A percentile compares a stretch with the other conserved stretches of the same genome.
phyloP scores from a whole-genome alignment of 2,113 vertebrate genomes.

The Macrotis lagotis region DNA sequence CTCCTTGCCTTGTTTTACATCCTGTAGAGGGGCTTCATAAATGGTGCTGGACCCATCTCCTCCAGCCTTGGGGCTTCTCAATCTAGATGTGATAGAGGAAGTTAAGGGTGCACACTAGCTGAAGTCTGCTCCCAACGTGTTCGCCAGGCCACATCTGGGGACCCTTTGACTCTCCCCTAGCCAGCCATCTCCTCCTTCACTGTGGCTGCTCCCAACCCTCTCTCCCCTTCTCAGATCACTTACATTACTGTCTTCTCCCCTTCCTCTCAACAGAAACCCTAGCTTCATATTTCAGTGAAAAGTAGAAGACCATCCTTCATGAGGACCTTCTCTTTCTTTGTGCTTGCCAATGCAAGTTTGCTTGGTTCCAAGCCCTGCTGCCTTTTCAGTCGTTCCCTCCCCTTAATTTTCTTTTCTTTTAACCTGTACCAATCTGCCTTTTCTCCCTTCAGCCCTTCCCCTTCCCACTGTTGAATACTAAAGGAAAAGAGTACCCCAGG shows the following conservation, averaged over 20 bases:
- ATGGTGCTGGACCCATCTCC: no score
- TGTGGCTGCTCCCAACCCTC: neutral
- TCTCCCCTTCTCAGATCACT: neutral
- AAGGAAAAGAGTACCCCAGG: neutral
- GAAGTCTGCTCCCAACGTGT: neutral
- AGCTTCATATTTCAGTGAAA: neutral
- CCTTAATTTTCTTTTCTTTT: neutral
- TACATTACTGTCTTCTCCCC: neutral
- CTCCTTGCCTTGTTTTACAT: neutral
- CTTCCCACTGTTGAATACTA: neutral
- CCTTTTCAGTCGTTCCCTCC: neutral
- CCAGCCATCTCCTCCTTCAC: neutral
- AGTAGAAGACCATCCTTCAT: neutral
- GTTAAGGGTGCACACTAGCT: neutral
- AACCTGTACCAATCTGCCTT: neutral
- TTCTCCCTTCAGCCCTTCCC: no score
- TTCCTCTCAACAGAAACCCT: neutral
- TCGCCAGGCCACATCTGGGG: neutral
- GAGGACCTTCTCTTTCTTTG: neutral
- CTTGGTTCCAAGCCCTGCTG: neutral
- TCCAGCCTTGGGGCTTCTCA: neutral
- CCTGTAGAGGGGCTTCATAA: no score
- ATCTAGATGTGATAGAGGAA: neutral
- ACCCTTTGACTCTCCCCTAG: neutral
- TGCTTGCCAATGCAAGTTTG: neutral